Evolutionary conservation across 2,113 vertebrate species (phyloP), one percentile per base, ranked within the genome.

Genomic region (Ochotona princeps): DNA sequence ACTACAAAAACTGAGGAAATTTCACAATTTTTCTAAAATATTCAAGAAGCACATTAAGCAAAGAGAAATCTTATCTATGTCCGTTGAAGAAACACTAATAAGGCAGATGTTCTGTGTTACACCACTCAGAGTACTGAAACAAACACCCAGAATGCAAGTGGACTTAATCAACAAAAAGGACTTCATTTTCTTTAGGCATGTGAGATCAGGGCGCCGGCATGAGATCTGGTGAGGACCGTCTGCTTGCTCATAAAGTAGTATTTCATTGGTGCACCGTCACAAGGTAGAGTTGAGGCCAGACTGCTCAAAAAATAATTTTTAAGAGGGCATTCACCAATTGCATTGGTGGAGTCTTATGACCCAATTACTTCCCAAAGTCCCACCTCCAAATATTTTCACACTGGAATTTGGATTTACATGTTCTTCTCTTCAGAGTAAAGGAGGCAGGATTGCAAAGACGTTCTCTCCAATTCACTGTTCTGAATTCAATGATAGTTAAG

Each of bases 261-360:
- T 44, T 44, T 44, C 38, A 44, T 44, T 44, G 0, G 54, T 57
- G 17, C 30, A 57, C n/a, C 26, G 32, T 87, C n/a, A 54, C 7
- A 30, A 1, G 25, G 17, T 26, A 7, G 15, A 28, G 26, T 21
- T 10, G 21, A 5, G 6, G 63, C 7, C 28, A 11, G 25, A 5
- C 60, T 57, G n/a, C 21, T 26, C 1, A 1, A 5, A 25, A 21
- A 5, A 26, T 30, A 26, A 4, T 15, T 44, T 1, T 35, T 7
- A 30, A 13, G 2, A 66, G 12, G n/a, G 17, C 12, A 32, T 2
- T 1, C 21, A 9, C 17, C 47, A 65, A 87, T 23, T 13, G 2
- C 30, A 32, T 32, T 75, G 28, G 54, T 26, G 26, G 14, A n/a
- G 47, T 25, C 30, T 69, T 2, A 8, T n/a, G 25, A 54, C 12